A percentile compares a stretch with the other conserved stretches of the same genome.
Evolutionary conservation across 2,888 invertebrate species (phyloP).

Genomic region (Rotaria sp.): DNA sequence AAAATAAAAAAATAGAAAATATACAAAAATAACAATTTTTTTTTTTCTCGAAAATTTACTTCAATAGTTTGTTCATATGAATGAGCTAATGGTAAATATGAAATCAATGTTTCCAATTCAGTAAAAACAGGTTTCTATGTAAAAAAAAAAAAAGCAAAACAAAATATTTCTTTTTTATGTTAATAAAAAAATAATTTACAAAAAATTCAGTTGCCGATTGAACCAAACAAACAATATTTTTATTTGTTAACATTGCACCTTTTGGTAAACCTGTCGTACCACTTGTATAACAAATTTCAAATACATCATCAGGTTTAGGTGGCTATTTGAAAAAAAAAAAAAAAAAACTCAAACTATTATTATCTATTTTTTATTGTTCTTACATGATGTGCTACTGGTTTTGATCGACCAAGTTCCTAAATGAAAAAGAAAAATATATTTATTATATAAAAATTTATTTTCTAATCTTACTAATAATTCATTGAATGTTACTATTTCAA

Average conservation of each 20-base stretch:
- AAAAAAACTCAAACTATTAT: constrained; percentile 49
- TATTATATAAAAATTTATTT: neutral
- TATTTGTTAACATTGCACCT: constrained; percentile 90
- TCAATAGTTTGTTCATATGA: constrained; percentile 74
- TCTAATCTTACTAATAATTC: neutral
- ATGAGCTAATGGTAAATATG: constrained; percentile 90
- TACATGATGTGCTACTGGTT: constrained; percentile 43
- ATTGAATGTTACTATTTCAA: neutral
- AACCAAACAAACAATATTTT: constrained; percentile 74
- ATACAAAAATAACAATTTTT: no score
- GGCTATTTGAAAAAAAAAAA: constrained; percentile 62
- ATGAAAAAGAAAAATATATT: constrained; percentile 61
- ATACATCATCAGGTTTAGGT: constrained; percentile 74
- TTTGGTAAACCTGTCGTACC: constrained; percentile 75
- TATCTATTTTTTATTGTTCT: neutral
- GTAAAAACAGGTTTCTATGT: constrained; percentile 21
- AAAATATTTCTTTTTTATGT: neutral
- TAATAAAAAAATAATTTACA: neutral
- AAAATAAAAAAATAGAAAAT: neutral
- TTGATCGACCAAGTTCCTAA: constrained; percentile 52
- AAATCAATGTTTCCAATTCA: constrained; percentile 59
- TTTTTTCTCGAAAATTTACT: constrained; percentile 42
- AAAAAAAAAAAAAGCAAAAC: neutral
- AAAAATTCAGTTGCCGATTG: neutral
- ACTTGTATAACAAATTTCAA: constrained; percentile 92